Evolutionary conservation across 2,113 vertebrate genomes (phyloP).

Genomic region (Phasianus colchicus): DNA sequence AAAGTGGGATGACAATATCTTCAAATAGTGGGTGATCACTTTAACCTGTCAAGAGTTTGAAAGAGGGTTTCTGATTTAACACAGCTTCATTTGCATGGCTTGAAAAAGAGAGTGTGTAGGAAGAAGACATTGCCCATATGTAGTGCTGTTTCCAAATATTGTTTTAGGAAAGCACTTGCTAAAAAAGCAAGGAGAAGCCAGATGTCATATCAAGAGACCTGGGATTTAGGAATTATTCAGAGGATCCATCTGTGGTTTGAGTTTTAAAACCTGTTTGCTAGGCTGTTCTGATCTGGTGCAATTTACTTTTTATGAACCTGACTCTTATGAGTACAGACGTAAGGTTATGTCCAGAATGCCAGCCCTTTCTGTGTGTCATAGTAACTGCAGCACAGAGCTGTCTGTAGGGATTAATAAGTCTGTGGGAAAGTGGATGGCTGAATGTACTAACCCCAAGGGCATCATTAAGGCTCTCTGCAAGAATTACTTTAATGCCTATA

Average conservation of each 20-base stretch:
- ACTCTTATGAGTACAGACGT: not conserved
- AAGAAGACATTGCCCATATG: not conserved
- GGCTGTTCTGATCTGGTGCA: not conserved
- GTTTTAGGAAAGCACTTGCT: constrained; percentile 13
- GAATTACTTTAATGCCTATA: not conserved
- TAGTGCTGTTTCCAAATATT: not conserved
- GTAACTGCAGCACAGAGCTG: not conserved
- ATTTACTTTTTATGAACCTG: not conserved
- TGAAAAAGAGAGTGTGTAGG: not conserved
- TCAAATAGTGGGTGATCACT: not conserved
- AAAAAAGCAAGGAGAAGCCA: not conserved
- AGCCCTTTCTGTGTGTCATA: not conserved
- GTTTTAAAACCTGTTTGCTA: not conserved
- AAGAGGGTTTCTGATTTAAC: not conserved
- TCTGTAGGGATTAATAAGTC: not conserved
- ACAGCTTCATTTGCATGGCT: not conserved
- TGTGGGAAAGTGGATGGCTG: not conserved
- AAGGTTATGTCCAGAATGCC: not conserved
- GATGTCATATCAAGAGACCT: not conserved
- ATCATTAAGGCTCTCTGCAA: constrained; percentile 33
- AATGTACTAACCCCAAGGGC: not conserved
- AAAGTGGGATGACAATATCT: not conserved
- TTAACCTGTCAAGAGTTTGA: not conserved
- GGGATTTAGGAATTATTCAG: not conserved
- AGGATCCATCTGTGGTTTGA: not conserved